phyloP scores from a whole-genome alignment of 2,113 vertebrate species.

The Nesogale talazaci region DNA sequence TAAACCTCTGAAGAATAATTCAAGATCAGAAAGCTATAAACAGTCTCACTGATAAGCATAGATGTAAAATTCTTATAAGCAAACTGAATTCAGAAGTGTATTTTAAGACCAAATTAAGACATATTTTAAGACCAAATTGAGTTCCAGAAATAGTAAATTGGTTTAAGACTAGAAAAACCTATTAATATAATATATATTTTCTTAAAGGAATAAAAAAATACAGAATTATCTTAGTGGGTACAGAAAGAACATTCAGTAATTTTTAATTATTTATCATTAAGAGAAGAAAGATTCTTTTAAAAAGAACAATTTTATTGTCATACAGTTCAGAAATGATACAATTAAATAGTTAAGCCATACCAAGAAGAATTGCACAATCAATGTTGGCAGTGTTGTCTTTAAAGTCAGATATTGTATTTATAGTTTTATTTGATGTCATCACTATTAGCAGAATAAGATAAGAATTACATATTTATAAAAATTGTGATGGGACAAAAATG shows the following conservation, averaged over 20 bases:
- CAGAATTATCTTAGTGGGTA: neutral
- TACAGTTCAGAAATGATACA: too few relatives aligned
- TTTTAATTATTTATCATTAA: neutral
- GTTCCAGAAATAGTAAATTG: neutral
- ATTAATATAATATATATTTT: neutral
- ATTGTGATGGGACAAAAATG: neutral
- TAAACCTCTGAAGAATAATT: too few relatives aligned
- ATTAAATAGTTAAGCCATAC: too few relatives aligned
- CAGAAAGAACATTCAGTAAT: neutral
- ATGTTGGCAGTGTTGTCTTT: neutral
- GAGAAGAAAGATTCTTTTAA: neutral
- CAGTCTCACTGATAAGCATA: too few relatives aligned
- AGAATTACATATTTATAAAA: neutral
- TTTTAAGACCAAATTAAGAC: neutral
- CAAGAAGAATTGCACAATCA: conserved; percentile 21
- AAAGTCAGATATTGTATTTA: conserved; percentile 42
- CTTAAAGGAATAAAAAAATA: neutral
- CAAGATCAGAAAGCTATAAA: too few relatives aligned
- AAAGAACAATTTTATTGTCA: too few relatives aligned
- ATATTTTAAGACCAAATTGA: neutral
- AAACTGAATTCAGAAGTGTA: too few relatives aligned
- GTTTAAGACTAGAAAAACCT: neutral
- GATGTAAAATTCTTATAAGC: too few relatives aligned
- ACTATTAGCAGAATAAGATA: neutral
- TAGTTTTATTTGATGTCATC: neutral